Base-by-base conservation (phyloP, 2,797 vertebrate genomes). In the Tenualosa thibaudeaui region DNA sequence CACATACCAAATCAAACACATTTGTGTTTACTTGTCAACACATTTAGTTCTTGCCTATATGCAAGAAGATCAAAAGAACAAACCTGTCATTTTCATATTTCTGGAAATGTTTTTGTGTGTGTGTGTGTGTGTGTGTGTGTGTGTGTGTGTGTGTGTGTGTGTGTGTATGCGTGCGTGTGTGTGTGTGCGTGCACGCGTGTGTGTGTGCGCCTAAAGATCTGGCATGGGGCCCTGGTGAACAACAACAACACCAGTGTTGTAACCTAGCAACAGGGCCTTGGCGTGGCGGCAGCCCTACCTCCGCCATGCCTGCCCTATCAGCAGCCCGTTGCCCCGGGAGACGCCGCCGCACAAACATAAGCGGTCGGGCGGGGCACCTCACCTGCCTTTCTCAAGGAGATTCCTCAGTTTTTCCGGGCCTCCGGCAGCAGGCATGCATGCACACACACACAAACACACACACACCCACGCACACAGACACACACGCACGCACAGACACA, bases 241-340 rank as follows among this genome's bases (percentile, higher is more conserved):
- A 95, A 96, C 94, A 95, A 90, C 85, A 91, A 92, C 92, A 94
- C 94, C 94, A 94, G 93, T 93, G 94, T 94, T 93, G 94, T 96
- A 94, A 95, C 95, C 95, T 95, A 94, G 95, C 95, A 96, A 96
- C 95, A 91, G 94, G 94, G 86, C 90, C 90, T 92, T 93, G 93
- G 93, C 93, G 93, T 93, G 90, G 89, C 88, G 88, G 90, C 88
- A 82, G 93, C 93, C 90, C 92, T 95, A 95, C 94, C 92, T 81
- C 8, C 93, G 93, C 94, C 93, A 93, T 94, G 94, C 93, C 94
- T 94, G 94, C 93, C 93, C 92, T 90, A 94, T 94, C 93, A 93
- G 92, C 92, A 89, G 88, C 22, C 26, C 17, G 71, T 78, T 78
- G 71, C 71, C 71, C 17, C 1, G 40, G 26, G 86, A 22, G 71